Percentiles rank a stretch among this genome's conserved stretches.
These are phyloP conservation scores for Leuciscus waleckii DNA, from an alignment of 2,797 vertebrate species.

Conservation along the genomic window DNA sequence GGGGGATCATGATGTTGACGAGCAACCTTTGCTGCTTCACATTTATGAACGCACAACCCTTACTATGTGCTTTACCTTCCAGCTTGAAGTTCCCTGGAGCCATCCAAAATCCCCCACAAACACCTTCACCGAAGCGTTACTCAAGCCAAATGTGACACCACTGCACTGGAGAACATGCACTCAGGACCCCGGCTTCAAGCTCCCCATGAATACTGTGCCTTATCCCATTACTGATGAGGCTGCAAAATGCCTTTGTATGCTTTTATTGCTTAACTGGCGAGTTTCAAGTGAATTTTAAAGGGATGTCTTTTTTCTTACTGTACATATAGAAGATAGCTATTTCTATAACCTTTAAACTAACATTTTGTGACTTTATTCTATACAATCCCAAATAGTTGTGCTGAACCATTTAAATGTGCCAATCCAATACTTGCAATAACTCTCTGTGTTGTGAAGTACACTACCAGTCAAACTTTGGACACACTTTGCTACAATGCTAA, in stretches of 20 bases:
- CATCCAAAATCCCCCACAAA: slow-evolving; percentile 10
- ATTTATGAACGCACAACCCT: not conserved
- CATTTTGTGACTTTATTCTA: slow-evolving; percentile 15
- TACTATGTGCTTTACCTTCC: slow-evolving; percentile 10
- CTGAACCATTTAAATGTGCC: slow-evolving; percentile 3
- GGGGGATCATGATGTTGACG: not conserved
- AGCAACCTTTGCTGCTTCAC: not conserved
- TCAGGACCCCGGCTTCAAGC: slow-evolving; percentile 6
- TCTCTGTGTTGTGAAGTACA: slow-evolving; percentile 5
- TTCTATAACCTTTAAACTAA: not conserved
- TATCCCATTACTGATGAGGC: not conserved
- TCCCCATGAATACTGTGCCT: not conserved
- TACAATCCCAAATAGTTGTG: slow-evolving; percentile 1
- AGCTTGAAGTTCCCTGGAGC: slow-evolving; percentile 34
- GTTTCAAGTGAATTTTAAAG: slow-evolving; percentile 14
- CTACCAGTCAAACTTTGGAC: slow-evolving; percentile 1
- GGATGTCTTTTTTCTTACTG: slow-evolving; percentile 21
- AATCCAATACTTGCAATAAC: not conserved
- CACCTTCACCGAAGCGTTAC: not conserved
- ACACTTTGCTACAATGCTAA: not conserved
- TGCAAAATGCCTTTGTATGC: slow-evolving; percentile 15
- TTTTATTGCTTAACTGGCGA: not conserved
- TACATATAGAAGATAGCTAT: slow-evolving; percentile 33
- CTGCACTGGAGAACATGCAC: slow-evolving; percentile 26
- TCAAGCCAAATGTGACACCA: slow-evolving; percentile 7